A percentile compares a stretch with the other conserved stretches of the same genome.
Conservation (phyloP, 2,113 vertebrate species). For the Origma solitaria region DNA sequence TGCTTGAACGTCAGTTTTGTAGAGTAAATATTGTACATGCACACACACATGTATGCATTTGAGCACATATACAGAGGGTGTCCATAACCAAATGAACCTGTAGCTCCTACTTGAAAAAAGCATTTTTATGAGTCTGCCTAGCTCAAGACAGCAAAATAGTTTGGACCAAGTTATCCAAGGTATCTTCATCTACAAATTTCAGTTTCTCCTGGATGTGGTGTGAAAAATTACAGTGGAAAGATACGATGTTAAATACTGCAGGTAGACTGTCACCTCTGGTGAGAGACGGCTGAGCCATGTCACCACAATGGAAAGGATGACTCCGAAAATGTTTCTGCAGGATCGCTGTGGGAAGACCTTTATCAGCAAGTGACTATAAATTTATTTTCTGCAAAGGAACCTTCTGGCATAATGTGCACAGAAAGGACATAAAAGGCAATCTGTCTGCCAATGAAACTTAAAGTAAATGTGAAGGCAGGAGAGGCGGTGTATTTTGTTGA, state of each 20-base stretch:
- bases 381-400: constrained; percentile 45
- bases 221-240: background rate
- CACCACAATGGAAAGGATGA: background rate
- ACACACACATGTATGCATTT: accelerated
- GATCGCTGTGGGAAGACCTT: background rate
- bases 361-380: constrained; percentile 43
- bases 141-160: background rate
- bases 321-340: background rate
- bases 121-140: background rate
- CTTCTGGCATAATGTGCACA: constrained; percentile 30
- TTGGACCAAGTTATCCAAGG: background rate
- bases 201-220: background rate
- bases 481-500: constrained; percentile 38
- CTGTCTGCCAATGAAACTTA: constrained; percentile 39
- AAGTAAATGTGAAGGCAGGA: background rate
- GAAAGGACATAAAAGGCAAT: constrained; percentile 57
- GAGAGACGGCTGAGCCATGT: background rate
- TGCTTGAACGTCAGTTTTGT: background rate
- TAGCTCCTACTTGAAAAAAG: background rate
- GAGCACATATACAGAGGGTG: background rate
- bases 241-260: background rate
- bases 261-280: background rate
- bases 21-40: background rate
- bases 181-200: background rate
- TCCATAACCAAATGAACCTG: background rate